Evolutionary conservation across 2,888 invertebrate species (phyloP).

Genomic region (Adela reaumurella): DNA sequence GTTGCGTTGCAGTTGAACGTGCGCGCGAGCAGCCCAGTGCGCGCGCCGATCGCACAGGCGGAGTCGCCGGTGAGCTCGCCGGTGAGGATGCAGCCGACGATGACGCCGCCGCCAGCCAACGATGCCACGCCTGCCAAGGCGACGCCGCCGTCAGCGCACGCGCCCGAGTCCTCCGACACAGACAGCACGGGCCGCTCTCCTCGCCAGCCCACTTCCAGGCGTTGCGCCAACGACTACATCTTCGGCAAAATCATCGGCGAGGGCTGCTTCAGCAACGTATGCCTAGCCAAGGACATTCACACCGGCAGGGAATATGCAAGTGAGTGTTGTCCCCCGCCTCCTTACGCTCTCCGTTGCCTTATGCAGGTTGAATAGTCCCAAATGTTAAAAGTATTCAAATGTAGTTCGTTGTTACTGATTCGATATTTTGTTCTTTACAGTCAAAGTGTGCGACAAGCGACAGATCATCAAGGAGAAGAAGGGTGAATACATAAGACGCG

Average conservation of each 20-base stretch:
- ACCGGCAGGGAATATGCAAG: slow-evolving; percentile 91
- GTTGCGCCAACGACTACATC: slow-evolving; percentile 83
- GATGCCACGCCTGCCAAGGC: slow-evolving; percentile 35
- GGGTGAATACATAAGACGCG: slow-evolving; percentile 86
- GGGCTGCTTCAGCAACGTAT: slow-evolving; percentile 96
- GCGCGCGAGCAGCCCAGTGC: slow-evolving; percentile 36
- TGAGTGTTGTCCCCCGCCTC: slow-evolving; percentile 48
- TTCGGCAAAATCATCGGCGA: slow-evolving; percentile 96
- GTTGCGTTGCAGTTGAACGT: slow-evolving; percentile 31
- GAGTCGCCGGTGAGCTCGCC: slow-evolving; percentile 50
- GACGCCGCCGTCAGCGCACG: slow-evolving; percentile 34
- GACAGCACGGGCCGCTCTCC: slow-evolving; percentile 21
- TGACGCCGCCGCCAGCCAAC: slow-evolving; percentile 32
- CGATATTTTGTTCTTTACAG: slow-evolving; percentile 58
- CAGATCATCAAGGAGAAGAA: slow-evolving; percentile 93
- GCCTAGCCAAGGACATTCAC: slow-evolving; percentile 88
- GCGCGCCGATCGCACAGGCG: slow-evolving; percentile 54
- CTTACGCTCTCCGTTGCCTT: no score
- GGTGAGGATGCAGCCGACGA: slow-evolving; percentile 48
- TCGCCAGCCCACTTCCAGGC: slow-evolving; percentile 53
- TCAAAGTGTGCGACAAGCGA: slow-evolving; percentile 96
- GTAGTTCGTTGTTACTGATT: no score
- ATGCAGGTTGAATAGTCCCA: no score
- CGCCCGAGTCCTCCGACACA: slow-evolving; percentile 32
- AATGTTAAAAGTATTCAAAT: no score